A percentile compares a stretch with the other conserved stretches of the same genome.
Conservation (phyloP, 2,888 invertebrate genomes). For the Tiliacea aurago region DNA sequence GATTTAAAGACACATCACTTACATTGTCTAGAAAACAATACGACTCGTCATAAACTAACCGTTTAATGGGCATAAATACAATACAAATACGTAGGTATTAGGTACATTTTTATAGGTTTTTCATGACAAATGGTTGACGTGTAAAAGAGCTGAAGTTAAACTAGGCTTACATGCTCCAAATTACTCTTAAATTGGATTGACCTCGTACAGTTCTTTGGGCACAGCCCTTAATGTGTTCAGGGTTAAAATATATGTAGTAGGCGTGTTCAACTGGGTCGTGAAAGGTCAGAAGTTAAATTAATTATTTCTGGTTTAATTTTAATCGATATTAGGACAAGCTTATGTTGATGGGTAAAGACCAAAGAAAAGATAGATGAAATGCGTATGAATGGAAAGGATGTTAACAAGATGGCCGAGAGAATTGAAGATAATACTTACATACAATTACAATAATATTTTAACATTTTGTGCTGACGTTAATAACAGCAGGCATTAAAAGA, state of each 20-base stretch:
- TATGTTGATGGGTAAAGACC: background rate
- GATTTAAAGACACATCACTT: slow-evolving; percentile 7
- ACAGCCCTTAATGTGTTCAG: slow-evolving; percentile 29
- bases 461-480: background rate
- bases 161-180: slow-evolving; percentile 38
- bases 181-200: slow-evolving; percentile 38
- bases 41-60: slow-evolving; percentile 34
- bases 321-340: too few species aligned
- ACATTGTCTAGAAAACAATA: slow-evolving; percentile 57
- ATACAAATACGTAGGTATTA: slow-evolving; percentile 23
- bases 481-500: background rate
- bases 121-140: slow-evolving; percentile 12
- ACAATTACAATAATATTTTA: background rate
- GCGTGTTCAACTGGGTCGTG: background rate
- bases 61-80: slow-evolving; percentile 17
- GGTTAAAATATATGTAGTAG: slow-evolving; percentile 4
- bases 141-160: slow-evolving; percentile 25
- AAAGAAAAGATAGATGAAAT: background rate
- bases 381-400: background rate
- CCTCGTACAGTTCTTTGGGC: slow-evolving; percentile 21
- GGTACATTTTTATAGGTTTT: slow-evolving; percentile 25
- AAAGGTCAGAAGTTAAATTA: background rate
- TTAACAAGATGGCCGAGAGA: background rate
- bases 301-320: background rate
- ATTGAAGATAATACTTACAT: background rate